Conservation (phyloP, 2,113 vertebrate genomes). For the Actenoides hombroni region DNA sequence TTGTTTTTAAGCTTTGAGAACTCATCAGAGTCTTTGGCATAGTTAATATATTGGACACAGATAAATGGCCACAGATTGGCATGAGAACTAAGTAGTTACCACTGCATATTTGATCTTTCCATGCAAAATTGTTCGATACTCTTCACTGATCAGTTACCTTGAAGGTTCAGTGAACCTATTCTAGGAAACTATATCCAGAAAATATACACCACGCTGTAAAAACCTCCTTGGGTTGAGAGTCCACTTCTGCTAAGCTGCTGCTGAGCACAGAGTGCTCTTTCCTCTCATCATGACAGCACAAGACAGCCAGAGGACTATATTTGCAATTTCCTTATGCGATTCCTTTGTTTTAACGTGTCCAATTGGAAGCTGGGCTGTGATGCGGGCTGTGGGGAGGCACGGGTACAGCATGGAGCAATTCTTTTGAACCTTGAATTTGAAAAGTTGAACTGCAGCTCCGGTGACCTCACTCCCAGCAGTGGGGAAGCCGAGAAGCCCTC, state of each 20-base stretch:
- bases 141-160: not conserved
- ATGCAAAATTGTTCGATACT: not conserved
- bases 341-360: not conserved
- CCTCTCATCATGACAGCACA: not conserved
- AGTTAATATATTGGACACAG: not conserved
- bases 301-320: not conserved
- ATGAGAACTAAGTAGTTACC: not conserved
- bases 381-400: not conserved
- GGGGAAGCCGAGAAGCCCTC: not conserved
- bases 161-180: not conserved
- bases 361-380: not conserved
- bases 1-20: not conserved
- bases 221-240: not conserved
- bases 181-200: not conserved
- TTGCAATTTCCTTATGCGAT: not conserved
- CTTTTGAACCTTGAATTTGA: not conserved
- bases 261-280: not conserved
- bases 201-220: not conserved
- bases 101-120: not conserved
- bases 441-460: not conserved
- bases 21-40: not conserved
- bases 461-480: not conserved
- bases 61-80: not conserved
- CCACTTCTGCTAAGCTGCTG: not conserved
- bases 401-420: not conserved